Base-by-base conservation (phyloP, 2,113 vertebrate species). In the Gadus chalcogrammus region DNA sequence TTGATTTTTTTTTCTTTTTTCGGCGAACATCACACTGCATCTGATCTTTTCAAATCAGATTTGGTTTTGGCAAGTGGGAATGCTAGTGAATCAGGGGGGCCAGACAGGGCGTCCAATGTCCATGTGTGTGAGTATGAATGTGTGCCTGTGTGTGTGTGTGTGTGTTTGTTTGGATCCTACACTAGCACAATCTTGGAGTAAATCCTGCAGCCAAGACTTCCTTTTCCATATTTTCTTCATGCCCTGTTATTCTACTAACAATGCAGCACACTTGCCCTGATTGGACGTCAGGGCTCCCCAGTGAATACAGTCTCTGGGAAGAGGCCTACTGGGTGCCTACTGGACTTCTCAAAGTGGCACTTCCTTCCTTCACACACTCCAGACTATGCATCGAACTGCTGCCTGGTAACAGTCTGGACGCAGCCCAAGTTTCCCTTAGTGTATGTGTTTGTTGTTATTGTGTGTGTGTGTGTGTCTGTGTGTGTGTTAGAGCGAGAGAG, bases 311-410 rank as follows among this genome's bases (percentile, higher is more conserved):
- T 65, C 67, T 85, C 76, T 84, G 79, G 71, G 81, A 89, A 87
- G 55, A 20, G 82, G 79, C 74, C 78, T 48, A 48, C 42, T 9
- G 75, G 82, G 85, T 83, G 79, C 77, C 80, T 69, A 86, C 75
- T 86, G 83, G 88, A 81, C 83, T 82, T 77, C 69, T 24, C 77
- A 79, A 87, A 90, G 89, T 87, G 88, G 74, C 76, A 89, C 83
- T 91, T 92, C 88, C 89, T 91, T 91, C 91, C 91, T 88, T 79
- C 76, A 81, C 84, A 82, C 90, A 87, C 89, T 89, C 80, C 86
- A 87, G 83, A 84, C 81, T 78, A 79, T 74, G 84, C 67, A 69
- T 88, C 83, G 74, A 84, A 78, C 87, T 73, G 86, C 88, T 89
- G 86, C 88, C 77, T 86, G 85, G 88, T 83, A 89, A 92, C 90